Evolutionary conservation across 2,113 vertebrate genomes (phyloP).

Genomic region (Muntiacus reevesi): DNA sequence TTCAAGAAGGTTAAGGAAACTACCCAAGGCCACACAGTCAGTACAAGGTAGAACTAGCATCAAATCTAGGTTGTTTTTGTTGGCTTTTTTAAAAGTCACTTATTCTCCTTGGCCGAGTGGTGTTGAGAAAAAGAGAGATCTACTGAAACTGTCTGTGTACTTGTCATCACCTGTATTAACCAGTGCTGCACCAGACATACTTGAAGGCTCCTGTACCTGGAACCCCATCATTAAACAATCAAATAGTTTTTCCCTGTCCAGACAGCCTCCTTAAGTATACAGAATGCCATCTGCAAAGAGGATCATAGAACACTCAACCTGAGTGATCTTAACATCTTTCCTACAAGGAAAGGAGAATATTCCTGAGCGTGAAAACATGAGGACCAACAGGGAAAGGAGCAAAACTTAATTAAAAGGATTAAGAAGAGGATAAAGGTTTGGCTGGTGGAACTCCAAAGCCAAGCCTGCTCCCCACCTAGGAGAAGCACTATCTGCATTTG

Average conservation of each 20-base stretch:
- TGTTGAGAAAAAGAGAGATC: neutral
- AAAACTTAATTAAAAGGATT: neutral
- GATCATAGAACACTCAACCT: neutral
- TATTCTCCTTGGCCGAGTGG: neutral
- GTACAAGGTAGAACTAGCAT: neutral
- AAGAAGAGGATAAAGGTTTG: neutral
- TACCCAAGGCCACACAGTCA: neutral
- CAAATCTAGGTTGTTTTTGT: neutral
- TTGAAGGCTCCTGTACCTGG: neutral
- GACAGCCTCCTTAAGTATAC: neutral
- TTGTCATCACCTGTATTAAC: neutral
- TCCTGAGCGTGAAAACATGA: neutral
- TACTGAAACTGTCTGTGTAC: neutral
- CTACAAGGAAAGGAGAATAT: neutral
- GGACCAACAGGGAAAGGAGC: neutral
- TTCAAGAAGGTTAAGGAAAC: constrained; percentile 12
- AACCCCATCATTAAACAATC: neutral
- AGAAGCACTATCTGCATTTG: neutral
- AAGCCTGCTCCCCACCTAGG: neutral
- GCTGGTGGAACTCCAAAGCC: neutral
- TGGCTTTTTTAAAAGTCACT: neutral
- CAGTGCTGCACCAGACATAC: neutral
- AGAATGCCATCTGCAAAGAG: neutral
- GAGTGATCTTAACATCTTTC: neutral
- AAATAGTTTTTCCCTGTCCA: neutral